Evolutionary conservation across 1,140 invertebrate species (phyloP).

Genomic region (Drosophila lacertosa): DNA sequence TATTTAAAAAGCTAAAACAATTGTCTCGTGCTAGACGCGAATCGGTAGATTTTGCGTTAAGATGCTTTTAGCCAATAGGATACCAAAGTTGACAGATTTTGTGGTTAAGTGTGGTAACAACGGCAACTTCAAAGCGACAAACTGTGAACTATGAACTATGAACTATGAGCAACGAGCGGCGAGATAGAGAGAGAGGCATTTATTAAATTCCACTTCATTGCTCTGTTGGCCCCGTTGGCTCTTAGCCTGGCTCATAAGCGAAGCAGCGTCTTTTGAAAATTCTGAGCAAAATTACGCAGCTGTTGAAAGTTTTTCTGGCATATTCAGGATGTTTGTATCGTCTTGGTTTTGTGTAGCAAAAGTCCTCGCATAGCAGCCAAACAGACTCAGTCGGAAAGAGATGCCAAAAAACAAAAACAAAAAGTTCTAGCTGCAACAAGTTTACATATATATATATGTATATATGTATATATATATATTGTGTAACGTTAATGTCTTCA

Average conservation of each 20-base stretch:
- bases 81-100: constrained; percentile 17
- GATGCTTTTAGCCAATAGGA: constrained; percentile 7
- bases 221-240: constrained; percentile 26
- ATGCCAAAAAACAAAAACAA: constrained; percentile 20
- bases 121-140: constrained; percentile 66
- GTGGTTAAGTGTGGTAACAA: constrained; percentile 10
- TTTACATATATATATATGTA: neutral
- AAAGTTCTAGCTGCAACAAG: constrained; percentile 37
- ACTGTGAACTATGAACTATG: constrained; percentile 31
- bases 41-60: constrained; percentile 10
- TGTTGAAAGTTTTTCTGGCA: constrained; percentile 61
- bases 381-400: constrained; percentile 3
- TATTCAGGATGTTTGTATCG: constrained; percentile 62
- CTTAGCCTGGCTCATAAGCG: constrained; percentile 29
- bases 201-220: constrained; percentile 71
- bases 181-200: constrained; percentile 40
- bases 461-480: constrained; percentile 4
- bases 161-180: neutral
- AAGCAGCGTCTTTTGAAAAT: constrained; percentile 44
- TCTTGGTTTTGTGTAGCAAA: constrained; percentile 38
- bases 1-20: neutral
- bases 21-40: neutral
- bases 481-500: constrained; percentile 55
- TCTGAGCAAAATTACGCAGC: constrained; percentile 50
- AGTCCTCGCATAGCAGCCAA: constrained; percentile 29